Conservation (phyloP, 2,797 vertebrate genomes). For the Falco cherrug region DNA sequence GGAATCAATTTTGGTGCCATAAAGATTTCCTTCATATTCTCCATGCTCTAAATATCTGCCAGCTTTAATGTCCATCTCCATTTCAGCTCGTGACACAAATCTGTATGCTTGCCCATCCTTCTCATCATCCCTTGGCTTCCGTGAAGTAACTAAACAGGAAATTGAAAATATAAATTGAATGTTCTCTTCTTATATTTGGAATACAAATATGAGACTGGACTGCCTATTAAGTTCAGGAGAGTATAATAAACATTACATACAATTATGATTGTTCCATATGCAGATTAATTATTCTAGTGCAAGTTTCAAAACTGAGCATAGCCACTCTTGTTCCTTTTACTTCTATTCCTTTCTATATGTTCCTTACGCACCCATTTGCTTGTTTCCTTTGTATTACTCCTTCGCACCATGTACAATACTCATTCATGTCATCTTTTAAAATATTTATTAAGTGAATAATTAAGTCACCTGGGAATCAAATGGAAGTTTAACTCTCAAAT, state of each 20-base stretch:
- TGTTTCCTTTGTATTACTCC: background rate
- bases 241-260: background rate
- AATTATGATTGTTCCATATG: background rate
- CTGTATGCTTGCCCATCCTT: conserved; percentile 93
- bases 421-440: background rate
- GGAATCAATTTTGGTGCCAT: conserved; percentile 97
- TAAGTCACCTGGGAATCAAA: background rate
- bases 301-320: background rate
- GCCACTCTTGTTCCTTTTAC: background rate
- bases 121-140: conserved; percentile 92
- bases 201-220: background rate
- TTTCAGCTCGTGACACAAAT: conserved; percentile 89
- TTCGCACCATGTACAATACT: background rate
- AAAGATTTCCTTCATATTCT: conserved; percentile 97
- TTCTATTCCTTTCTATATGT: background rate
- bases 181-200: background rate
- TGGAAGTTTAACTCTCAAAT: too few relatives aligned
- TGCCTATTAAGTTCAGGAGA: background rate
- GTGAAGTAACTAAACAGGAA: conserved; percentile 88
- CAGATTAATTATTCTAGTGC: background rate
- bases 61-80: conserved; percentile 93
- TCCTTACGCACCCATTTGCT: background rate
- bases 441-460: background rate
- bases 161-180: background rate
- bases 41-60: conserved; percentile 95